Evolutionary conservation across 2,113 vertebrate species (phyloP), one percentile per base, ranked within the genome.

Genomic region (Nibea albiflora): DNA sequence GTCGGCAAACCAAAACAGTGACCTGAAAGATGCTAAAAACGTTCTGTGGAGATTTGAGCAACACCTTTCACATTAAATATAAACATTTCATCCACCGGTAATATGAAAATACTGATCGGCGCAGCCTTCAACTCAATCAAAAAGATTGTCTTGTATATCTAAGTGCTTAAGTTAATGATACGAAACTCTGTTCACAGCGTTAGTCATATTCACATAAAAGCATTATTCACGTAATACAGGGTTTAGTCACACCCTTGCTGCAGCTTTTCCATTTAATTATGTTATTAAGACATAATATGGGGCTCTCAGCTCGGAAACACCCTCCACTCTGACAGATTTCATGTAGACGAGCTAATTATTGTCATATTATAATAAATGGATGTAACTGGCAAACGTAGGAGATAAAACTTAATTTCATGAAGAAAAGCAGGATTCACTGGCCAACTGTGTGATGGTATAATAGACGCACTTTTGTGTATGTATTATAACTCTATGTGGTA

Each of bases 211-310:
- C 10, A 68, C 28, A 73, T 26, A 11, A 69, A 39, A 58, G 22
- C 14, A 31, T 65, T 49, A 65, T 49, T 72, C 10, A 28, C 69
- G 42, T 70, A 69, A 82, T 56, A 17, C 63, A 74, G 56, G 63
- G 56, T 74, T 82, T 47, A 75, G 65, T 61, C 73, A 68, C n/a
- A 69, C 19, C 64, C 17, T n/a, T 11, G 6, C 4, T 16, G 22
- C 46, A 47, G 62, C 22, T n/a, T 11, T 24, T 50, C 19, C 26
- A 39, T 50, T 35, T 50, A n/a, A 35, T 31, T 31, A 65, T 67
- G 42, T 24, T 46, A 58, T 12, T 57, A 22, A 17, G n/a, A 46
- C 14, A 47, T 24, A 19, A 24, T 9, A 44, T 2, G 26, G 9
- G 19, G 24, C 24, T 7, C 16, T 1, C 22, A 10, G 22, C 39